Percentiles rank a stretch among this genome's conserved stretches.
Conservation (phyloP, 2,888 invertebrate genomes). For the Caenorhabditis panamensis region DNA sequence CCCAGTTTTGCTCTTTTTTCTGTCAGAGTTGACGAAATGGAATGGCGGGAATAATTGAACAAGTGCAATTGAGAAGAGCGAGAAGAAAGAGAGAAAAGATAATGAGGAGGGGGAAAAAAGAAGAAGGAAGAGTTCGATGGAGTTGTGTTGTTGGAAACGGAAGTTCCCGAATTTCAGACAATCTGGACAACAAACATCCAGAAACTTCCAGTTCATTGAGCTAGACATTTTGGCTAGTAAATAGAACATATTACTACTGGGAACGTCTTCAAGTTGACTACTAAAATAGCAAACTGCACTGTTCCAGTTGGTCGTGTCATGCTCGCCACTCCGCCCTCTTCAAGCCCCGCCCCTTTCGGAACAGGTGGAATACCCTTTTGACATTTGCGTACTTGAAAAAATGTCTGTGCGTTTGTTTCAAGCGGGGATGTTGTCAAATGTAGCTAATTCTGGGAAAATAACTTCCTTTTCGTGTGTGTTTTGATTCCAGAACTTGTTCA, state of each 20-base stretch:
- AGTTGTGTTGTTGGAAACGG: too few relatives aligned
- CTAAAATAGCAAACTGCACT: too few relatives aligned
- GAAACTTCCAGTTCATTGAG: neutral
- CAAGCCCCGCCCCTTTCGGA: too few relatives aligned
- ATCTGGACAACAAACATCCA: neutral
- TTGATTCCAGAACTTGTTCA: too few relatives aligned
- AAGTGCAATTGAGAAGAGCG: conserved; percentile 34
- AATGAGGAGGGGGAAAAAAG: conserved; percentile 4
- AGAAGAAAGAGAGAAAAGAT: neutral
- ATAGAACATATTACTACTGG: too few relatives aligned
- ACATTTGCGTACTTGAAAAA: neutral
- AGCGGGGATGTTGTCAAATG: too few relatives aligned
- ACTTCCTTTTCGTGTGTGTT: neutral
- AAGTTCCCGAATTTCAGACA: too few relatives aligned
- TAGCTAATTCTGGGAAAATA: neutral
- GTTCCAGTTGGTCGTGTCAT: too few relatives aligned
- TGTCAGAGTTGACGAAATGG: neutral
- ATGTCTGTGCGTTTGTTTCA: neutral
- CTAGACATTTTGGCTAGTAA: too few relatives aligned
- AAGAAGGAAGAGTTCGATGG: neutral
- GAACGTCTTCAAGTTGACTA: too few relatives aligned
- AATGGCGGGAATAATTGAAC: conserved; percentile 36
- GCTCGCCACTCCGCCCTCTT: too few relatives aligned
- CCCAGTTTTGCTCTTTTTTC: neutral
- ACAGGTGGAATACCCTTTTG: too few relatives aligned